These are phyloP conservation scores for Malachius bipustulatus DNA, from an alignment of 2,888 invertebrate species.

Conservation along the genomic window DNA sequence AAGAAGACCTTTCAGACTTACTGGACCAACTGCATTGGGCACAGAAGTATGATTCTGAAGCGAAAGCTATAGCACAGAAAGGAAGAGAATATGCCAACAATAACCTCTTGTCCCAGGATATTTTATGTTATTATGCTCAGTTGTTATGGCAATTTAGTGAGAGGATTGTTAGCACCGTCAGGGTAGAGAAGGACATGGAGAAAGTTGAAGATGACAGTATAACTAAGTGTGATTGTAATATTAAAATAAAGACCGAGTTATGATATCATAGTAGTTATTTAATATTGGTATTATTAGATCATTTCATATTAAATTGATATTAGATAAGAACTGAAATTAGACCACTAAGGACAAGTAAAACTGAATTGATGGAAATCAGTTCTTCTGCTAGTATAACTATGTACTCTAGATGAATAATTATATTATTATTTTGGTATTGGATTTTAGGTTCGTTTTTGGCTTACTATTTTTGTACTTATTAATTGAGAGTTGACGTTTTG, in stretches of 20 bases:
- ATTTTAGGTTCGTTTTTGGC: too few relatives aligned
- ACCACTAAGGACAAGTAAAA: too few relatives aligned
- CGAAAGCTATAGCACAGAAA: slow-evolving; percentile 50
- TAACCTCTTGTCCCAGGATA: slow-evolving; percentile 68
- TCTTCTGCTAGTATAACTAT: too few relatives aligned
- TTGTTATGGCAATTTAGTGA: slow-evolving; percentile 69
- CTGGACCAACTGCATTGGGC: slow-evolving; percentile 71
- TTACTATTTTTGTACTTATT: too few relatives aligned
- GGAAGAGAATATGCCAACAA: slow-evolving; percentile 62
- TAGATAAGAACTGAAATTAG: too few relatives aligned
- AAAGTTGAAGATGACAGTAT: slow-evolving; percentile 38
- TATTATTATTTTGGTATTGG: too few relatives aligned
- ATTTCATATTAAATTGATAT: too few relatives aligned
- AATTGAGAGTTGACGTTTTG: too few relatives aligned
- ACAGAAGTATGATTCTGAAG: slow-evolving; percentile 54
- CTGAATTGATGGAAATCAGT: too few relatives aligned
- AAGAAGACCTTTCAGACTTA: slow-evolving; percentile 68
- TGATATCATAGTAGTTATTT: too few relatives aligned
- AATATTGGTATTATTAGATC: too few relatives aligned
- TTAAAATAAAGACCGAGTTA: slow-evolving; percentile 35
- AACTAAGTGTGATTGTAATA: slow-evolving; percentile 33
- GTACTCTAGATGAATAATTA: too few relatives aligned
- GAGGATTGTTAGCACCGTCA: slow-evolving; percentile 44
- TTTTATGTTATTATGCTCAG: slow-evolving; percentile 78
- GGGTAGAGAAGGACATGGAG: slow-evolving; percentile 52